Conservation (phyloP, 2,797 vertebrate species). For the Staurois parvus region DNA sequence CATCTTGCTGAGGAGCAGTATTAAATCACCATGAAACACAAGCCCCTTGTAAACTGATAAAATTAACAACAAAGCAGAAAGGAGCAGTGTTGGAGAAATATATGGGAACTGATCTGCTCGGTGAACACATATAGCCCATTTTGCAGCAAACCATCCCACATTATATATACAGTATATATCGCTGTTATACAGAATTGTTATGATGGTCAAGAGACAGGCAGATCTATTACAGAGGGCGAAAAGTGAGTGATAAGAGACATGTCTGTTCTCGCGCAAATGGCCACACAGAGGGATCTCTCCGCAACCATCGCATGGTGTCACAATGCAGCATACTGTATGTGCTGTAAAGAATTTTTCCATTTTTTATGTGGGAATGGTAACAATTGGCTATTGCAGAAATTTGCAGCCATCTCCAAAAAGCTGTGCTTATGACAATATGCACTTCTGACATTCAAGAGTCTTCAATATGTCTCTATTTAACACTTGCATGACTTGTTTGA, state of each 20-base stretch:
- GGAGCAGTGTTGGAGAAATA: slow-evolving; percentile 44
- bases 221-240: too few species aligned
- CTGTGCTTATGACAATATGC: too few species aligned
- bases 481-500: too few species aligned
- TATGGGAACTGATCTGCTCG: slow-evolving; percentile 33
- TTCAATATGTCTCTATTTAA: too few species aligned
- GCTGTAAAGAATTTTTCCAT: neutral
- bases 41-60: slow-evolving; percentile 59
- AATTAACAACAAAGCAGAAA: slow-evolving; percentile 55
- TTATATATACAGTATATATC: neutral
- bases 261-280: too few species aligned
- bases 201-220: neutral
- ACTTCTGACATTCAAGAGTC: too few species aligned
- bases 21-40: slow-evolving; percentile 57
- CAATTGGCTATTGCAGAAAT: too few species aligned
- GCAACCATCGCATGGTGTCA: neutral
- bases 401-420: too few species aligned
- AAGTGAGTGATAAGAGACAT: too few species aligned
- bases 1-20: slow-evolving; percentile 30
- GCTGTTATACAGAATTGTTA: neutral
- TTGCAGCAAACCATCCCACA: neutral
- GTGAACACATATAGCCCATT: slow-evolving; percentile 30
- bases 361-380: neutral
- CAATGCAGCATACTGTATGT: neutral
- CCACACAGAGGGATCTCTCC: neutral